Base-by-base conservation (phyloP, 1,140 invertebrate species). In the Drosophila ohnishii region DNA sequence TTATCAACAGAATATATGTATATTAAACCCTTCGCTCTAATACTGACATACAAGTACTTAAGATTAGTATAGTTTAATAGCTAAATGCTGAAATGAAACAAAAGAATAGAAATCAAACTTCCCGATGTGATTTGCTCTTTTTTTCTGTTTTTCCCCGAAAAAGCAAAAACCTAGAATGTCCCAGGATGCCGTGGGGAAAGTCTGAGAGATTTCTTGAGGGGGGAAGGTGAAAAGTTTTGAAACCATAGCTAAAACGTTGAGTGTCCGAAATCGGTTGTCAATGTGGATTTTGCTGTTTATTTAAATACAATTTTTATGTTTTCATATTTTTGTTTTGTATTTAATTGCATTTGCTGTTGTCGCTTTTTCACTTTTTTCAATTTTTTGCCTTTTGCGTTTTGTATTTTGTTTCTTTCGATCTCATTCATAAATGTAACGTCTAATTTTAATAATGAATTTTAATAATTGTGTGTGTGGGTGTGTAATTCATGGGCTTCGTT, bases 401-500 rank as follows among this genome's bases (percentile, higher is more conserved):
- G 50, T 53, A 37, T 53, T 84, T 76, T 65, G 56, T 55, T 86
- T 85, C 66, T 89, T 86, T 88, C 81, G 62, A 80, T 53, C 51
- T 90, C 89, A 80, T 86, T 83, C 79, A 87, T 87, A 90, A 90
- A 84, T 89, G 86, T 90, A 90, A 90, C 89, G 89, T 88, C 83
- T 87, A 87, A 87, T 77, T 83, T 86, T 87, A 82, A 84, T 84
- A 84, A 84, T 84, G 63, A 84, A 73, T 77, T 76, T 80, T 45
- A 78, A 81, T 81, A 53, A 73, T 73, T 63, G 62, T 80, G 65
- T 76, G 61, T 62, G 53, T 77, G 72, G 14, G 14, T 48, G 45
- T 50, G 28, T 50, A 85, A 78, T 65, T 65, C 79, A 66, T 53
- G 75, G 70, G 48, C 70, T 62, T 69, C 58, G 44, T 48, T 73